Percentiles rank a stretch among this genome's conserved stretches.
phyloP scores from a whole-genome alignment of 2,113 vertebrate genomes.

The Genyomyrus donnyi region DNA sequence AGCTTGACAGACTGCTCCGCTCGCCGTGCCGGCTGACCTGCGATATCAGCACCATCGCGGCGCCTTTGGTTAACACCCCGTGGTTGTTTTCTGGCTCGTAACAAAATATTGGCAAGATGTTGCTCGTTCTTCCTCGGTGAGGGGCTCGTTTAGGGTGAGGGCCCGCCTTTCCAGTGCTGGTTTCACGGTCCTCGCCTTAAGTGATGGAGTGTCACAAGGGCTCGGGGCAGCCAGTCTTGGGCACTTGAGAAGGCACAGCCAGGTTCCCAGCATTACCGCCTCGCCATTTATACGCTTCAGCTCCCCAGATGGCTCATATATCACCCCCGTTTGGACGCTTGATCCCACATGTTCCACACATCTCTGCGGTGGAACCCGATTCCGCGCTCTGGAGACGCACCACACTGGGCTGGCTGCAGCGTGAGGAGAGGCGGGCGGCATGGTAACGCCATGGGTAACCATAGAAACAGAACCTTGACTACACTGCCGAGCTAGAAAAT shows the following conservation, averaged over 20 bases:
- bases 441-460: conserved; percentile 4
- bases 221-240: background rate
- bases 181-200: conserved; percentile 7
- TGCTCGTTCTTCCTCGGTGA: background rate
- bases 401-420: background rate
- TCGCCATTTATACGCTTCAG: background rate
- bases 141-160: background rate
- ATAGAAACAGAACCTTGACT: background rate
- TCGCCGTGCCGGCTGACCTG: background rate
- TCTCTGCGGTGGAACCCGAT: background rate
- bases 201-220: background rate
- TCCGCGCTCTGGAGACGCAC: background rate
- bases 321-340: background rate
- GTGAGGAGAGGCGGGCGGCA: background rate
- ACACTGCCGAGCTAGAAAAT: background rate
- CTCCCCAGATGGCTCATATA: conserved; percentile 5
- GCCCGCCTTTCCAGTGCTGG: background rate
- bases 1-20: background rate
- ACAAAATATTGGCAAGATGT: background rate
- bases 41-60: background rate
- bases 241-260: background rate
- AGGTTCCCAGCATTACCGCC: background rate
- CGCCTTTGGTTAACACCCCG: background rate
- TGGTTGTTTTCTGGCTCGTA: background rate
- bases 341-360: conserved; percentile 12